These are phyloP conservation scores for Euura saliciscinereae DNA, from an alignment of 1,140 invertebrate genomes.

Conservation along the genomic window DNA sequence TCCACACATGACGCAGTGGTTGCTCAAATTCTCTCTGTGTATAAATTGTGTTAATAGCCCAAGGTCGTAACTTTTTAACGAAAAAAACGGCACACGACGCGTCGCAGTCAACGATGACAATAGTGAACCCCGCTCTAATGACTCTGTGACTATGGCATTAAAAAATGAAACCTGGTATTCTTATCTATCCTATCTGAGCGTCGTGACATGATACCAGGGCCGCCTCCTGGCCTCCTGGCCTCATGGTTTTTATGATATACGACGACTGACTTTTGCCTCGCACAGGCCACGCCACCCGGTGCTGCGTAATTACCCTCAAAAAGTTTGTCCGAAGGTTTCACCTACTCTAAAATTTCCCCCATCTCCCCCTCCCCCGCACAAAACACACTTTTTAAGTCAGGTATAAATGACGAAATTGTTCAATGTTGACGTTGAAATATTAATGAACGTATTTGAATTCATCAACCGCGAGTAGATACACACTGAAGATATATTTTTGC, in stretches of 20 bases:
- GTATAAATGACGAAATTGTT: conserved; percentile 49
- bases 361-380: neutral
- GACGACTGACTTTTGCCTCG: conserved; percentile 12
- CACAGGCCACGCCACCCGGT: neutral
- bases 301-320: neutral
- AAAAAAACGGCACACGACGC: neutral
- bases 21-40: too few relatives aligned
- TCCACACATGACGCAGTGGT: too few relatives aligned
- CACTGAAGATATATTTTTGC: too few relatives aligned
- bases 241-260: conserved; percentile 20
- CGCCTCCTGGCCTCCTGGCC: conserved; percentile 11
- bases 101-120: conserved; percentile 16
- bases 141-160: conserved; percentile 30
- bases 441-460: conserved; percentile 49
- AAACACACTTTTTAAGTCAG: conserved; percentile 28
- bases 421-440: conserved; percentile 49
- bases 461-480: conserved; percentile 26
- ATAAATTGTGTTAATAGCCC: too few relatives aligned
- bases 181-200: conserved; percentile 38
- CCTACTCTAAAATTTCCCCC: neutral
- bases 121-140: conserved; percentile 29
- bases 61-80: too few relatives aligned
- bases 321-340: neutral
- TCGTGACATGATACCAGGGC: conserved; percentile 39
- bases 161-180: conserved; percentile 36